phyloP scores from a whole-genome alignment of 2,888 invertebrate genomes.

The Chironomus tentans region DNA sequence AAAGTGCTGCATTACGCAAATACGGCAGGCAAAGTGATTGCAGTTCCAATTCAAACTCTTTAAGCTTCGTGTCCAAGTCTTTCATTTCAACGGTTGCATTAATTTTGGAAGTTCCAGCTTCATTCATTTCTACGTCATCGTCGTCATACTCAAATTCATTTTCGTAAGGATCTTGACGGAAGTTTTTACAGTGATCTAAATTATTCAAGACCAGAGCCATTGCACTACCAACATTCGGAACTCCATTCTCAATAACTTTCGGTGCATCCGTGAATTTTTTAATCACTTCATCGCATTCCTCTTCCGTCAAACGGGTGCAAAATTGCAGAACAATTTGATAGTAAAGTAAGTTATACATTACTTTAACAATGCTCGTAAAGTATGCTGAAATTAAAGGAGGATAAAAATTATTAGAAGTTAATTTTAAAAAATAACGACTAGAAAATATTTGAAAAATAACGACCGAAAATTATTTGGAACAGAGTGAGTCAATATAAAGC shows the following conservation, averaged over 20 bases:
- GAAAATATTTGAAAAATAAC: neutral
- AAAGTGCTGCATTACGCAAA: constrained; percentile 69
- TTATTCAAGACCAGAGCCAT: constrained; percentile 40
- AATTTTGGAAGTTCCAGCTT: neutral
- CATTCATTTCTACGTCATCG: constrained; percentile 29
- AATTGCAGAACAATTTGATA: constrained; percentile 81
- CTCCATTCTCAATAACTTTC: constrained; percentile 28
- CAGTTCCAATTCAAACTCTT: constrained; percentile 48
- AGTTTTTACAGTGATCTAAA: constrained; percentile 36
- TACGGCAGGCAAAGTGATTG: constrained; percentile 76
- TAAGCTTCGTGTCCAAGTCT: constrained; percentile 32
- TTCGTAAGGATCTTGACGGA: constrained; percentile 37
- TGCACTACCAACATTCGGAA: constrained; percentile 36
- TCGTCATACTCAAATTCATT: constrained; percentile 31
- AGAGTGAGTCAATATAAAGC: no score
- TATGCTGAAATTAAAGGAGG: constrained; percentile 51
- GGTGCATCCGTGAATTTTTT: constrained; percentile 32
- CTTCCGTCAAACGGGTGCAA: constrained; percentile 56
- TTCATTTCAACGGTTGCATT: neutral
- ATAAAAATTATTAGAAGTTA: neutral
- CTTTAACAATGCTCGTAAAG: constrained; percentile 77
- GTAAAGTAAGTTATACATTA: constrained; percentile 79
- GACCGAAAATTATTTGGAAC: neutral
- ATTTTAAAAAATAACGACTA: neutral
- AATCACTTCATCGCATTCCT: constrained; percentile 50